Conservation (phyloP, 1,140 invertebrate species). For the Lasioglossum albipes region DNA sequence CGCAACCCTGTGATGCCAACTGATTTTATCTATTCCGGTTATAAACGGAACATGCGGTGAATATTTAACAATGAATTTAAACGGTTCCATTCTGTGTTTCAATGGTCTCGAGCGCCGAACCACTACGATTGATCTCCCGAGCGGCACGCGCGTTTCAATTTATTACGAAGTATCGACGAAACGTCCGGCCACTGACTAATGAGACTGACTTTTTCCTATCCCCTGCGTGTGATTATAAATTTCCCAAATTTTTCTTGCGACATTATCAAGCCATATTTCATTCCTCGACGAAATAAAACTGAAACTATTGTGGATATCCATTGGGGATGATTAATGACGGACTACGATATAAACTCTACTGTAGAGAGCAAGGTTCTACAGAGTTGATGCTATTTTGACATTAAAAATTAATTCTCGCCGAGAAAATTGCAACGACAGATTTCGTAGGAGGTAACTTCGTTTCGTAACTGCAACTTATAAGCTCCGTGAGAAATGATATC, state of each 20-base stretch:
- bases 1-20: neutral
- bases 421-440: too few species aligned
- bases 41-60: neutral
- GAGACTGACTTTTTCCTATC: neutral
- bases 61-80: neutral
- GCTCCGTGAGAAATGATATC: too few species aligned
- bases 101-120: too few species aligned
- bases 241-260: neutral
- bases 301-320: neutral
- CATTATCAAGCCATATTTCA: constrained; percentile 1
- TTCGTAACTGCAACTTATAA: too few species aligned
- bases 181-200: constrained; percentile 13
- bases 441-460: too few species aligned
- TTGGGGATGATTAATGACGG: neutral
- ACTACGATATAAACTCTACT: neutral
- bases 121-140: neutral
- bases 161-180: constrained; percentile 6
- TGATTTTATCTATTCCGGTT: too few species aligned
- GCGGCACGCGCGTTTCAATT: neutral
- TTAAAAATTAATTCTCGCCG: too few species aligned
- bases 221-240: constrained; percentile 8
- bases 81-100: neutral
- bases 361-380: neutral
- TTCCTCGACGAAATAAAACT: neutral
- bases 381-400: too few species aligned